phyloP scores from a whole-genome alignment of 2,113 vertebrate genomes.

The Salminus brasiliensis region DNA sequence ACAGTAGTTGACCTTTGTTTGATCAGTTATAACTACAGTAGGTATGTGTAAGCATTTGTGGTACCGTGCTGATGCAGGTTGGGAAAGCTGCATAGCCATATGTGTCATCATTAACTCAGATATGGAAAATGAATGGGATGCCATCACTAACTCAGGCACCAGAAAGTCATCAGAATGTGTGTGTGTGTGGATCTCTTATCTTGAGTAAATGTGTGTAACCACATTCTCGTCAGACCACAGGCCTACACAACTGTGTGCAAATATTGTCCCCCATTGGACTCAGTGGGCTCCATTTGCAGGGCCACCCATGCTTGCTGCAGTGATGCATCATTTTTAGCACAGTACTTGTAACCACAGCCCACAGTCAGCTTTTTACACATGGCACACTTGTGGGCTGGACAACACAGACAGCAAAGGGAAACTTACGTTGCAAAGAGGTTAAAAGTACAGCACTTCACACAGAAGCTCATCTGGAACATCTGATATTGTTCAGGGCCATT shows the following conservation, averaged over 20 bases:
- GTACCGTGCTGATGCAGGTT: too few species aligned
- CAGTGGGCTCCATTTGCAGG: slow-evolving; percentile 11
- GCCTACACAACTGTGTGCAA: slow-evolving; percentile 6
- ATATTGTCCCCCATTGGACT: not conserved
- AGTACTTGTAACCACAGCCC: not conserved
- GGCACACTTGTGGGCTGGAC: not conserved
- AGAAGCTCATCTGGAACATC: too few species aligned
- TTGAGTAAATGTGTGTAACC: not conserved
- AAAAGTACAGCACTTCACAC: not conserved
- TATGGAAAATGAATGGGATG: too few species aligned
- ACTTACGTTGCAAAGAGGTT: too few species aligned
- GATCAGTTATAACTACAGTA: too few species aligned
- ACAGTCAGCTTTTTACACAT: not conserved
- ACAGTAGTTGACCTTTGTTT: not conserved
- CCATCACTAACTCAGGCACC: slow-evolving; percentile 7
- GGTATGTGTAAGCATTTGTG: not conserved
- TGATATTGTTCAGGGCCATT: too few species aligned
- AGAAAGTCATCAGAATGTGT: not conserved
- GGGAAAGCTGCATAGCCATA: too few species aligned
- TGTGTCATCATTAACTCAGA: too few species aligned
- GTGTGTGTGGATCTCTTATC: not conserved
- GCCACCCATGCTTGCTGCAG: slow-evolving; percentile 32
- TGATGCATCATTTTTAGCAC: slow-evolving; percentile 10
- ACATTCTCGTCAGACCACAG: not conserved
- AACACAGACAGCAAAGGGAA: not conserved